Evolutionary conservation across 2,888 invertebrate species (phyloP), one percentile per base, ranked within the genome.

Genomic region (Hyppa rectilinea): DNA sequence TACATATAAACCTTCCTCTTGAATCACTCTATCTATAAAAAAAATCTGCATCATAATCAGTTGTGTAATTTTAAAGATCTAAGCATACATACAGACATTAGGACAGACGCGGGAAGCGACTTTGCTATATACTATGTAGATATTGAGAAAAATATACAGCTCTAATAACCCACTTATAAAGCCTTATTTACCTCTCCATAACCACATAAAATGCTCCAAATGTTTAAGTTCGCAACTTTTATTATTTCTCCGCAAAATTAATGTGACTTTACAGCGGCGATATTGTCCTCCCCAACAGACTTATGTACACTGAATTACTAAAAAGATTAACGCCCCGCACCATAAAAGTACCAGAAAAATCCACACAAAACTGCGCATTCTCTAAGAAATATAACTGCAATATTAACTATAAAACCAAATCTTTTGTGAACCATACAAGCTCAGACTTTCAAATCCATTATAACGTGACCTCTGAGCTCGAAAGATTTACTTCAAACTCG

Each of bases 311-410:
- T 66, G 80, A 80, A 83, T 80, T 84, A 85, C 79, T 75, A 64
- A 87, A 84, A 80, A 85, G 82, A 85, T 87, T 87, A 85, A 86
- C 80, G 79, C 78, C 71, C 52, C 55, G n/a, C 34, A 78, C 69
- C 76, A 85, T 81, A 82, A 84, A 85, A 85, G 75, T 82, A 86
- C 85, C 83, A 87, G 87, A 86, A 85, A 87, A 88, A 89, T 85
- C 72, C 71, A 72, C 83, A 65, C 72, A 83, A 85, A 71, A 87
- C 84, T 84, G 87, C 87, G 84, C 87, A 87, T 87, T 89, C 85
- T 70, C 88, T 81, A 87, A 90, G 91, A 91, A 90, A 91, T 92
- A 92, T 91, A 89, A 91, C 89, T 84, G 89, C 88, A 88, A 90
- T 92, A 91, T 90, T 87, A 85, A 85, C 82, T 85, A 87, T 85